These are phyloP conservation scores for Zoanthus sansibaricus DNA, from an alignment of 92 coral and sea anemone genomes.

Conservation along the genomic window DNA sequence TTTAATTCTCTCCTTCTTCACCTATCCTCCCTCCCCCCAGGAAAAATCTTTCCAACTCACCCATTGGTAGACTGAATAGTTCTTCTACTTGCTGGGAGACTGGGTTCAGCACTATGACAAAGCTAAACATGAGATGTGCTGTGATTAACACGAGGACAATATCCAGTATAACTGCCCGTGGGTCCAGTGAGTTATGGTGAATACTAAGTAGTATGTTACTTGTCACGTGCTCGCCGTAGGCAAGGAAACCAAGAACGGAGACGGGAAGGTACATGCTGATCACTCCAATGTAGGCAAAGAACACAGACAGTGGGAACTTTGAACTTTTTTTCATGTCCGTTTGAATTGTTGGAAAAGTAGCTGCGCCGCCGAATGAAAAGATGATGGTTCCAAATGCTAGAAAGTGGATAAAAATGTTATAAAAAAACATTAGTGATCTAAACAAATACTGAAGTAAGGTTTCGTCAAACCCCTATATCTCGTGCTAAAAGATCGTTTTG, in stretches of 20 bases:
- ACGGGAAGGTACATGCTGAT: constrained; percentile 89
- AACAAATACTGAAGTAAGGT: background rate
- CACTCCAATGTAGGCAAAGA: constrained; percentile 78
- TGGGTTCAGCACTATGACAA: constrained; percentile 90
- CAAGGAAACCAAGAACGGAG: constrained; percentile 80
- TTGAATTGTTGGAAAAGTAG: constrained; percentile 96
- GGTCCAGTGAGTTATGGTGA: constrained; percentile 35
- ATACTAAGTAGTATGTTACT: constrained; percentile 74
- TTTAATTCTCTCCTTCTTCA: no score
- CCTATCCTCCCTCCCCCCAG: background rate
- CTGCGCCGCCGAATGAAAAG: constrained; percentile 95
- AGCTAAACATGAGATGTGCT: constrained; percentile 86
- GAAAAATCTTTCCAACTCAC: constrained; percentile 43
- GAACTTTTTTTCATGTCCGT: constrained; percentile 90
- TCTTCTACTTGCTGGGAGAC: constrained; percentile 94
- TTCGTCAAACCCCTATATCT: no score
- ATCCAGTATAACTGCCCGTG: constrained; percentile 65
- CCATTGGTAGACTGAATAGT: constrained; percentile 67
- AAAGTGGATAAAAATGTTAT: background rate
- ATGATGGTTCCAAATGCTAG: constrained; percentile 92
- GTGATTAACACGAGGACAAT: constrained; percentile 79
- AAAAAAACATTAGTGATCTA: background rate
- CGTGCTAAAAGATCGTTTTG: no score
- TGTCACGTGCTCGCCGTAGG: constrained; percentile 74
- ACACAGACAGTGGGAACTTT: constrained; percentile 73